Evolutionary conservation across 2,113 vertebrate species (phyloP).

Genomic region (Pteronura brasiliensis): DNA sequence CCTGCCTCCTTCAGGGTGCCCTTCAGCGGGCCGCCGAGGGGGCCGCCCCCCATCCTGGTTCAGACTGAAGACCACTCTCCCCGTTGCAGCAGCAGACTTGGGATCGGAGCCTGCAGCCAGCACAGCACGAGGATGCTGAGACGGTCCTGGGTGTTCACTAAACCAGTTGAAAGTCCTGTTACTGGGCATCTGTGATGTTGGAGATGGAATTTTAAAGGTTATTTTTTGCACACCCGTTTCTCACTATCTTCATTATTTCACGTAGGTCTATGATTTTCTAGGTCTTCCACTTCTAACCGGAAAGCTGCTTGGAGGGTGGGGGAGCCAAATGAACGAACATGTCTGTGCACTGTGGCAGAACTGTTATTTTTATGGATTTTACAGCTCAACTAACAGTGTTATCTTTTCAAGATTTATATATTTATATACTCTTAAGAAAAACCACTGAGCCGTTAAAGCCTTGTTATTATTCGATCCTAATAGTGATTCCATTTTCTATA

Average conservation of each 20-base stretch:
- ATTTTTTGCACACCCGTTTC: slow-evolving; percentile 64
- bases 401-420: slow-evolving; percentile 38
- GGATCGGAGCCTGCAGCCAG: not conserved
- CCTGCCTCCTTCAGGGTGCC: slow-evolving; percentile 86
- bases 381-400: slow-evolving; percentile 33
- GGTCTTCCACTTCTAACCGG: slow-evolving; percentile 61
- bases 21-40: slow-evolving; percentile 83
- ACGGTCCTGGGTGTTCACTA: not conserved
- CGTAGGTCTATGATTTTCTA: slow-evolving; percentile 32
- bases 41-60: slow-evolving; percentile 87
- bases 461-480: slow-evolving; percentile 1
- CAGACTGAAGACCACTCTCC: slow-evolving; percentile 91
- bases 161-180: not conserved
- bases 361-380: slow-evolving; percentile 34
- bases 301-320: slow-evolving; percentile 25
- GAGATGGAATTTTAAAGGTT: slow-evolving; percentile 54
- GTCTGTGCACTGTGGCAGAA: not conserved
- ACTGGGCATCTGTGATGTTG: slow-evolving; percentile 36
- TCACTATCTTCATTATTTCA: slow-evolving; percentile 12
- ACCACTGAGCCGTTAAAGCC: slow-evolving; percentile 36
- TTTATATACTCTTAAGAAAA: slow-evolving; percentile 37
- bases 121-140: not conserved
- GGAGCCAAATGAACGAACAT: not conserved
- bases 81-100: slow-evolving; percentile 76
- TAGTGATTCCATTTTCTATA: slow-evolving; percentile 20